phyloP scores from a whole-genome alignment of 2,113 vertebrate genomes.

The Tonatia bakeri region DNA sequence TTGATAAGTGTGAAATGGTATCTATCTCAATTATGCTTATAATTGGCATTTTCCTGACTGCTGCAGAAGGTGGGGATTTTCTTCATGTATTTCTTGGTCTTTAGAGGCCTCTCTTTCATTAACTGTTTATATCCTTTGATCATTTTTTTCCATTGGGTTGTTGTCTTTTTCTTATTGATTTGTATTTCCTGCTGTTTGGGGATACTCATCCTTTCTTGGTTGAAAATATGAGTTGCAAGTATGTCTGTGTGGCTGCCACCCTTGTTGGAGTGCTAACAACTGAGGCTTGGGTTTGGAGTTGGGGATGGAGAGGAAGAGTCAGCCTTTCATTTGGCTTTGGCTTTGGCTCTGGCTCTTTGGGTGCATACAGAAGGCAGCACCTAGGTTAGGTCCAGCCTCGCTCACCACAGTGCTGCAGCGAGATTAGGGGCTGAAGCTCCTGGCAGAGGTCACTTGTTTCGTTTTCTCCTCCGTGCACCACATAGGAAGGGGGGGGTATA shows the following conservation, averaged over 20 bases:
- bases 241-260: neutral
- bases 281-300: neutral
- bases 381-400: neutral
- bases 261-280: neutral
- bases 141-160: neutral
- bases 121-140: neutral
- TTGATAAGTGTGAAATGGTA: neutral
- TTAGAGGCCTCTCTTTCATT: neutral
- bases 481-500: neutral
- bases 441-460: neutral
- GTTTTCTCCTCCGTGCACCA: neutral
- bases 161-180: neutral
- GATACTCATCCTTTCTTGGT: neutral
- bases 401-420: neutral
- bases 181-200: neutral
- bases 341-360: neutral
- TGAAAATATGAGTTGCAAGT: neutral
- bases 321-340: neutral
- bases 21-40: neutral
- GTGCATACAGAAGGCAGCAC: neutral
- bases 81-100: neutral
- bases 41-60: neutral
- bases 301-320: neutral
- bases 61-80: neutral
- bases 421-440: neutral